Percentiles rank a stretch among this genome's conserved stretches.
These are phyloP conservation scores for Rhagologus leucostigma DNA, from an alignment of 2,113 vertebrate genomes.

Conservation along the genomic window DNA sequence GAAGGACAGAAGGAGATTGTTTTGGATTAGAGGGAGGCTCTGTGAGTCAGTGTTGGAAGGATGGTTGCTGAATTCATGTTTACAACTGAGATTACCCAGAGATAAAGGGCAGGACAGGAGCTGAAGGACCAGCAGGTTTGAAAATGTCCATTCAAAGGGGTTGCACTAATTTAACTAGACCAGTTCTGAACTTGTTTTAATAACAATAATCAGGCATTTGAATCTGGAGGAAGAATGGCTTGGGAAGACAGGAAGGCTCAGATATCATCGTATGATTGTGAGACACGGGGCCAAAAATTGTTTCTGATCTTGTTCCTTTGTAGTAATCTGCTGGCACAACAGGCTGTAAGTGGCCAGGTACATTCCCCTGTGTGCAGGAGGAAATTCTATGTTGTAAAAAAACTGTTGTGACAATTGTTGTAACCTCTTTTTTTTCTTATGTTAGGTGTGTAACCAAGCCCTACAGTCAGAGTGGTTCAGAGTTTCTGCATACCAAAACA, in stretches of 20 bases:
- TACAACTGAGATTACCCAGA: neutral
- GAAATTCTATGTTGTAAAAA: neutral
- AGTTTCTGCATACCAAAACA: neutral
- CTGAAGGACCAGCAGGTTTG: constrained; percentile 1
- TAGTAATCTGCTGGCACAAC: neutral
- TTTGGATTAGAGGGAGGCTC: constrained; percentile 36
- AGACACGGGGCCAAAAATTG: neutral
- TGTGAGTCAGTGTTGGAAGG: constrained; percentile 32
- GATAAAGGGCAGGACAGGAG: neutral
- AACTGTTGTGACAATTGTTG: neutral
- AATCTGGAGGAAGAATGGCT: neutral
- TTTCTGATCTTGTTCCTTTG: neutral
- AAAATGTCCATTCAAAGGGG: neutral
- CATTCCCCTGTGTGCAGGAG: neutral
- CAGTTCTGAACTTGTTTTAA: neutral
- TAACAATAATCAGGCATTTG: neutral
- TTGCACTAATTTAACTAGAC: neutral
- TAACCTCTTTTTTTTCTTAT: neutral
- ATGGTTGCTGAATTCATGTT: constrained; percentile 35
- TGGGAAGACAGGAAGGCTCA: neutral
- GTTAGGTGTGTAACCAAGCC: neutral
- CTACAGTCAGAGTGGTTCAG: neutral
- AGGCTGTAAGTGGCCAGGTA: neutral
- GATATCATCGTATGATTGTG: neutral
- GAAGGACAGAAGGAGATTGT: constrained; percentile 61